These are phyloP conservation scores for Typhlichthys eigenmanni DNA, from an alignment of 2,797 vertebrate genomes.

Conservation along the genomic window DNA sequence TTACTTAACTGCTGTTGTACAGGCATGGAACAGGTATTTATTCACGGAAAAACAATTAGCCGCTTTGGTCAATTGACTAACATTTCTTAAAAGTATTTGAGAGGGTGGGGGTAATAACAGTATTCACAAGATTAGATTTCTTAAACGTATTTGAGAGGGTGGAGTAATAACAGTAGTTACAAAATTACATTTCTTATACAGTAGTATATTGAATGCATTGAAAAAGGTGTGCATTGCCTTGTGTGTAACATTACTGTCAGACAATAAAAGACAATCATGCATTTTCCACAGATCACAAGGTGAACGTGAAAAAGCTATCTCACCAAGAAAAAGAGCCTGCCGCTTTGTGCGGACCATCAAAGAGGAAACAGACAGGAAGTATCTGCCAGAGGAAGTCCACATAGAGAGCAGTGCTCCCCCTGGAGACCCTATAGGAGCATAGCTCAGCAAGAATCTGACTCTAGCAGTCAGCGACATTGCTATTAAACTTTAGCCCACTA, in stretches of 20 bases:
- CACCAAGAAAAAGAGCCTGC: constrained; percentile 51
- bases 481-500: neutral
- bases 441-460: constrained; percentile 32
- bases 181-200: too few species aligned
- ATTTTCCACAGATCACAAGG: neutral
- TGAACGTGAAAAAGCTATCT: constrained; percentile 58
- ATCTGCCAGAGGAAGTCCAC: constrained; percentile 71
- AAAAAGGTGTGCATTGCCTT: too few species aligned
- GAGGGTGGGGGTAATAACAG: too few species aligned
- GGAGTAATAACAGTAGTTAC: too few species aligned
- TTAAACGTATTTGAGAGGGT: too few species aligned
- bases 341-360: constrained; percentile 69
- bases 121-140: too few species aligned
- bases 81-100: too few species aligned
- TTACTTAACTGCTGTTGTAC: constrained; percentile 5
- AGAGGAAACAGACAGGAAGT: constrained; percentile 78
- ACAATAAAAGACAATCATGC: neutral
- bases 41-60: neutral
- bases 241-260: neutral
- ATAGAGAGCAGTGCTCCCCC: constrained; percentile 63
- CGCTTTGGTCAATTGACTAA: too few species aligned
- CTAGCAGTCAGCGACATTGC: constrained; percentile 34
- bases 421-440: constrained; percentile 50
- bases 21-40: neutral
- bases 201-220: too few species aligned